A percentile compares a stretch with the other conserved stretches of the same genome.
These are phyloP conservation scores for Galaxias olidus DNA, from an alignment of 2,797 vertebrate species.

Conservation along the genomic window DNA sequence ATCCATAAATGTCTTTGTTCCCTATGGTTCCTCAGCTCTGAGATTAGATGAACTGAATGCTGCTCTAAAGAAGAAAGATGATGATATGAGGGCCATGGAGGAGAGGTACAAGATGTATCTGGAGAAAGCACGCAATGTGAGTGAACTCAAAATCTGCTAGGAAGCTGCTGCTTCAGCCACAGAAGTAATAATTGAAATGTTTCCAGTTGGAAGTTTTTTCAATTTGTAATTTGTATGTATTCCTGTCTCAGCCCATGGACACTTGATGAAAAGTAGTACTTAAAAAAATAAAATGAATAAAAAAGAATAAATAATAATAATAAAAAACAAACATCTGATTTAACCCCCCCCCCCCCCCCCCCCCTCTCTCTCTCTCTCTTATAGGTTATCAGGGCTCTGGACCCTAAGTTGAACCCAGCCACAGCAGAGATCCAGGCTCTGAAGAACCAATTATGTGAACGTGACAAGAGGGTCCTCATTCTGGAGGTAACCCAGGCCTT, in stretches of 20 bases:
- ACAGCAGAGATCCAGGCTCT: conserved; percentile 94
- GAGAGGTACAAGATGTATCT: conserved; percentile 99
- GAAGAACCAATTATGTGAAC: conserved; percentile 85
- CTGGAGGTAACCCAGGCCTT: conserved; percentile 82
- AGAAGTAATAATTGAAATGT: too few relatives aligned
- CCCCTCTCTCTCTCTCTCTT: conserved; percentile 11
- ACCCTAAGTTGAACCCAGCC: conserved; percentile 95
- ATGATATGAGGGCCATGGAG: conserved; percentile 99
- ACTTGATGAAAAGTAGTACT: too few relatives aligned
- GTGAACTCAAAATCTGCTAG: conserved; percentile 41
- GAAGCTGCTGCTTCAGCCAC: too few relatives aligned
- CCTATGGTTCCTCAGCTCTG: conserved; percentile 71
- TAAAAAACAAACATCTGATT: too few relatives aligned
- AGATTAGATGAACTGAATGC: conserved; percentile 90
- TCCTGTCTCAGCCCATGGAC: too few relatives aligned
- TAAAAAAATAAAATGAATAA: too few relatives aligned
- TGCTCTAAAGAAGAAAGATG: conserved; percentile 95
- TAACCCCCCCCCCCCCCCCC: neutral
- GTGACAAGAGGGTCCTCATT: conserved; percentile 86
- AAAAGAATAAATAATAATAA: too few relatives aligned
- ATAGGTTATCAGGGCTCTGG: conserved; percentile 95
- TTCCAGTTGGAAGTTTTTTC: too few relatives aligned
- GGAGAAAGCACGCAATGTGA: conserved; percentile 96
- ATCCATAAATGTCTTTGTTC: neutral
- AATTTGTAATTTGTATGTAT: too few relatives aligned